Percentiles rank a stretch among this genome's conserved stretches.
Evolutionary conservation across 1,140 invertebrate genomes (phyloP).

Genomic region (Apis laboriosa): DNA sequence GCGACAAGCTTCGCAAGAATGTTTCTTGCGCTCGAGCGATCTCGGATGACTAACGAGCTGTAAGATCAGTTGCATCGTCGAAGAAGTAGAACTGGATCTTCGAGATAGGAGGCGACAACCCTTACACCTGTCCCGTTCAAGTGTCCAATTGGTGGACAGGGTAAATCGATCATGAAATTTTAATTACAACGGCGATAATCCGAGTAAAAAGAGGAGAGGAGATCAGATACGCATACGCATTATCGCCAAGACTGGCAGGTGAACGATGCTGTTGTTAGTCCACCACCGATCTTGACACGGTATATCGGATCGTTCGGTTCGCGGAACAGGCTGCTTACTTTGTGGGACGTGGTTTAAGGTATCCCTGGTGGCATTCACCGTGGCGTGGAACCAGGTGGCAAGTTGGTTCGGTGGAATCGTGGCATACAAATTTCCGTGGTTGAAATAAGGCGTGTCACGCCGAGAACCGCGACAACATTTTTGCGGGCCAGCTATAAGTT

Average conservation of each 20-base stretch:
- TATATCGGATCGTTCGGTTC: not conserved
- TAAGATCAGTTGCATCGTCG: not conserved
- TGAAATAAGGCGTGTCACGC: conserved; percentile 21
- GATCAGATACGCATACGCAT: conserved; percentile 37
- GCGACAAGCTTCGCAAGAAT: not conserved
- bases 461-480: conserved; percentile 3
- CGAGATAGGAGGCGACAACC: conserved; percentile 10
- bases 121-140: conserved; percentile 18
- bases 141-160: not conserved
- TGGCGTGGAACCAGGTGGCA: conserved; percentile 3
- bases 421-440: conserved; percentile 42
- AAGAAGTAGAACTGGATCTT: not conserved
- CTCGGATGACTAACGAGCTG: conserved; percentile 5
- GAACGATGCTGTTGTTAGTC: conserved; percentile 20
- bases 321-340: not conserved
- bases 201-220: not conserved
- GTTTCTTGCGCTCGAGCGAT: not conserved
- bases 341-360: not conserved
- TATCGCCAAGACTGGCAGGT: conserved; percentile 27
- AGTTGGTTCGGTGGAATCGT: conserved; percentile 8
- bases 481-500: conserved; percentile 42
- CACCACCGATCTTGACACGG: conserved; percentile 23
- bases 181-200: conserved; percentile 33
- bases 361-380: not conserved
- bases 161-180: conserved; percentile 43